phyloP scores from a whole-genome alignment of 2,888 invertebrate species.

The Drosophila seclusa region DNA sequence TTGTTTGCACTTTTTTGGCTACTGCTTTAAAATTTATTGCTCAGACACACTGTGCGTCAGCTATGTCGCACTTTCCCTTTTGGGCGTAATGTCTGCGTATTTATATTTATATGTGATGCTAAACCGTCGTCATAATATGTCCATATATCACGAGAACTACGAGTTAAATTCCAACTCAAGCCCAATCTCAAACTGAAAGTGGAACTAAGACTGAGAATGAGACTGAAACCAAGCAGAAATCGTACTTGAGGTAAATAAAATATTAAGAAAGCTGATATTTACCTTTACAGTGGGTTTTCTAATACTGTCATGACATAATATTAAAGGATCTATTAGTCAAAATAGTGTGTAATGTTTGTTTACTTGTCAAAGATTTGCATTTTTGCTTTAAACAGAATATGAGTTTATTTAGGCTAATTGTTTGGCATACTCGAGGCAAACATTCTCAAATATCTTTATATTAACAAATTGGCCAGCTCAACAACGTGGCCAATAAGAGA shows the following conservation, averaged over 20 bases:
- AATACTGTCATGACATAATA: not conserved
- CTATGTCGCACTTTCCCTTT: conserved; percentile 33
- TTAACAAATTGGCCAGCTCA: not conserved
- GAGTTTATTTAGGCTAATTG: not conserved
- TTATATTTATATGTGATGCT: conserved; percentile 38
- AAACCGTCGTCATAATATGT: conserved; percentile 44
- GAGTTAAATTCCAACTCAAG: conserved; percentile 7
- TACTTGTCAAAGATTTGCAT: not conserved
- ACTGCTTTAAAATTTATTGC: conserved; percentile 67
- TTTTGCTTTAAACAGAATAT: not conserved
- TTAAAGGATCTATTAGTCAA: not conserved
- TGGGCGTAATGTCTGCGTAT: conserved; percentile 44
- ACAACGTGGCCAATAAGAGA: not conserved
- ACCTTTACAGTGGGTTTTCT: not conserved
- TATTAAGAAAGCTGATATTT: conserved; percentile 1
- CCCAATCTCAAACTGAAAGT: conserved; percentile 9
- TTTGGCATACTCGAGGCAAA: not conserved
- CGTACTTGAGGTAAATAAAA: not conserved
- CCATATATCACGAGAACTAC: conserved; percentile 46
- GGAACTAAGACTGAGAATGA: conserved; percentile 10
- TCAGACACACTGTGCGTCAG: conserved; percentile 61
- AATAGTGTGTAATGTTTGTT: not conserved
- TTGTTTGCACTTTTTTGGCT: conserved; percentile 45
- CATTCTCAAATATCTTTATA: not conserved
- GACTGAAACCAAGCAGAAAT: conserved; percentile 13